phyloP scores from a whole-genome alignment of 2,113 vertebrate species.

The Anser cygnoides region DNA sequence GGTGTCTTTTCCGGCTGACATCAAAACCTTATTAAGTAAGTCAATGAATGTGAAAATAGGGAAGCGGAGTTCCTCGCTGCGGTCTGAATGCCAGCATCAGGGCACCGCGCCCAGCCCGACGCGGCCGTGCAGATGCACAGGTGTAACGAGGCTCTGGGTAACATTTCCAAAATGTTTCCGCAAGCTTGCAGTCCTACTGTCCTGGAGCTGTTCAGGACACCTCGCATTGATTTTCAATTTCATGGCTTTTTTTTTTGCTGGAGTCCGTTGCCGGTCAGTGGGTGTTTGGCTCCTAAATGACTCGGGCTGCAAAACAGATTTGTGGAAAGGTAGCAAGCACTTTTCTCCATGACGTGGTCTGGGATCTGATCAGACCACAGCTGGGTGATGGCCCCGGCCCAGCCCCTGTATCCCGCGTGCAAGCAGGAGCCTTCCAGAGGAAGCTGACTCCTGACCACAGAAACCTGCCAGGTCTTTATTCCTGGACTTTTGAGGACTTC shows the following conservation, averaged over 20 bases:
- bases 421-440: not conserved
- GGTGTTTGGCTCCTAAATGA: not conserved
- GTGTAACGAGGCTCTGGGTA: not conserved
- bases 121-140: not conserved
- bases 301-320: not conserved
- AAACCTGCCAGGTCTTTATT: not conserved
- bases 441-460: not conserved
- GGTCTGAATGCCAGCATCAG: not conserved
- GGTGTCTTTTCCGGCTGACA: not conserved
- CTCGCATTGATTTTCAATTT: not conserved
- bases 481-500: not conserved
- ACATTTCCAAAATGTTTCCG: fast-evolving
- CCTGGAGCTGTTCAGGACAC: not conserved
- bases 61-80: not conserved
- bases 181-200: not conserved
- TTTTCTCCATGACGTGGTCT: not conserved
- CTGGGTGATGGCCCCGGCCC: not conserved
- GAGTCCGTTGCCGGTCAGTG: not conserved
- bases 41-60: not conserved
- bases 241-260: not conserved
- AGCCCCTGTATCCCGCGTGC: not conserved
- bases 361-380: not conserved
- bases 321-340: not conserved
- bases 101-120: fast-evolving
- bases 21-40: not conserved